Evolutionary conservation across 1,140 invertebrate species (phyloP).

Genomic region (Aphis gossypii): DNA sequence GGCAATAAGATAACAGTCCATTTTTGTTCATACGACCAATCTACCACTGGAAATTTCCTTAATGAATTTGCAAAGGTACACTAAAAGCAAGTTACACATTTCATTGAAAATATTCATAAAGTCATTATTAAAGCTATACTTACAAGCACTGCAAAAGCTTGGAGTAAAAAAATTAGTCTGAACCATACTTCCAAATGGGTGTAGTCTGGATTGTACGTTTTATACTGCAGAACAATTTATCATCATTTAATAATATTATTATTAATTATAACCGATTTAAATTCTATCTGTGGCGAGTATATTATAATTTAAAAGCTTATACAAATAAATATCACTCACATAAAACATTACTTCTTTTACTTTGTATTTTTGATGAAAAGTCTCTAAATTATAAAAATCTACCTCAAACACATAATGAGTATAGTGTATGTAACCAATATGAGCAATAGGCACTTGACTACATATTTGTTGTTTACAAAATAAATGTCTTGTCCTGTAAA

Average conservation of each 20-base stretch:
- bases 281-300: neutral
- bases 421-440: conserved; percentile 88
- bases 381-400: conserved; percentile 82
- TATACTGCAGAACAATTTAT: conserved; percentile 74
- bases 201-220: conserved; percentile 93
- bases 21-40: conserved; percentile 98
- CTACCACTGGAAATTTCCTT: conserved; percentile 84
- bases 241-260: conserved; percentile 26
- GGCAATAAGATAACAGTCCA: conserved; percentile 92
- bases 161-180: conserved; percentile 87
- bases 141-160: conserved; percentile 88
- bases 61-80: conserved; percentile 91
- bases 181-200: conserved; percentile 98
- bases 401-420: conserved; percentile 87
- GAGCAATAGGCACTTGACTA: conserved; percentile 86
- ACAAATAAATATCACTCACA: conserved; percentile 72
- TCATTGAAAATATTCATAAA: neutral
- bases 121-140: conserved; percentile 65
- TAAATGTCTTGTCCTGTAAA: conserved; percentile 77
- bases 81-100: conserved; percentile 66
- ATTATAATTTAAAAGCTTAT: neutral
- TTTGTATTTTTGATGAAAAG: conserved; percentile 83
- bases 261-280: neutral
- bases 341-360: conserved; percentile 85
- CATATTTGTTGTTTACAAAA: conserved; percentile 83